A percentile compares a stretch with the other conserved stretches of the same genome.
Conservation (phyloP, 2,797 vertebrate species). For the Enteromius thamalakanensis region DNA sequence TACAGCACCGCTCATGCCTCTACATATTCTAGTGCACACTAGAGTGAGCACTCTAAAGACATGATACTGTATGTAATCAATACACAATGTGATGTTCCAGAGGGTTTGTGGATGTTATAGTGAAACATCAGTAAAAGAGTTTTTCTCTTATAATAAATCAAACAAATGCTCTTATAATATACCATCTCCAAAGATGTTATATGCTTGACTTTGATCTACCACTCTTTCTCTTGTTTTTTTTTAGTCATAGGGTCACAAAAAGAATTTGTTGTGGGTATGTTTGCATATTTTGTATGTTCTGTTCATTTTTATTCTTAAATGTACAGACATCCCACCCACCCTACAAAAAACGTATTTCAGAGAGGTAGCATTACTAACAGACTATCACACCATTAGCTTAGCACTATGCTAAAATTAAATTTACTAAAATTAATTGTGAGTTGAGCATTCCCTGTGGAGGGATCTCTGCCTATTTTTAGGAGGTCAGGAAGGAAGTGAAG, state of each 20-base stretch:
- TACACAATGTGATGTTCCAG: not conserved
- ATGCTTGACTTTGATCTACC: constrained; percentile 12
- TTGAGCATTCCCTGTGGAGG: not conserved
- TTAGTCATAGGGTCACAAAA: too few relatives aligned
- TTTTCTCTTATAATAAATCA: not conserved
- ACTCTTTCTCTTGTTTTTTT: not conserved
- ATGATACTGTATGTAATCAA: constrained; percentile 17
- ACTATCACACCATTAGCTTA: not conserved
- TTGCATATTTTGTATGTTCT: not conserved
- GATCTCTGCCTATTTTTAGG: not conserved
- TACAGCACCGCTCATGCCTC: constrained; percentile 37
- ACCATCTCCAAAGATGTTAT: constrained; percentile 12
- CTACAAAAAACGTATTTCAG: not conserved
- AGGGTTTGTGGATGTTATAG: not conserved
- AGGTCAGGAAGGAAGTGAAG: not conserved
- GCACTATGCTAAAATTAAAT: not conserved
- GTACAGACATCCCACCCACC: not conserved
- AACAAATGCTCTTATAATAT: not conserved
- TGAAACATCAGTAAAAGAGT: not conserved
- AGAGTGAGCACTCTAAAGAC: constrained; percentile 3
- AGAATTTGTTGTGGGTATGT: not conserved
- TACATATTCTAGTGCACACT: constrained; percentile 53
- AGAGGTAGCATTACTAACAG: not conserved
- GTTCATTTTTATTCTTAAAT: not conserved
- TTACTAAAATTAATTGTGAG: not conserved